A percentile compares a stretch with the other conserved stretches of the same genome.
Evolutionary conservation across 2,888 invertebrate genomes (phyloP).

Genomic region (Aethes cnicana): DNA sequence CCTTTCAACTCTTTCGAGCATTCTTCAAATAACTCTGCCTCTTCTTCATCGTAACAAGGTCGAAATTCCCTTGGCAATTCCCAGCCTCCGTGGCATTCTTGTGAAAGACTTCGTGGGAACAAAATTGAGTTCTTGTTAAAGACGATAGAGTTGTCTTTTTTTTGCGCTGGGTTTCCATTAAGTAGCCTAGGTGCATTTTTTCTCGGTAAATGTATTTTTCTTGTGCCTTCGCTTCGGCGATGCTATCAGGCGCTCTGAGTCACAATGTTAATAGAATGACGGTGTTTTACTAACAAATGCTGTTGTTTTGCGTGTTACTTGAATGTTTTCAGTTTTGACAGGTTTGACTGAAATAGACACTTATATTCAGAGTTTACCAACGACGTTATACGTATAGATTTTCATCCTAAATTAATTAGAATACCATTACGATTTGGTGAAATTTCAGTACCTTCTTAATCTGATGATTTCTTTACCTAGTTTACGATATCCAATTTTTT

Average conservation of each 20-base stretch:
- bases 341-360: too few species aligned
- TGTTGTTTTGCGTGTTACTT: too few species aligned
- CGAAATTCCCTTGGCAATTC: not conserved
- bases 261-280: conserved; percentile 12
- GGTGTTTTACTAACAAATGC: conserved; percentile 15
- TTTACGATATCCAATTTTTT: too few species aligned
- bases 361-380: too few species aligned
- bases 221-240: conserved; percentile 1
- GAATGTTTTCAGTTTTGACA: too few species aligned
- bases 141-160: not conserved
- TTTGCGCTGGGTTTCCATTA: not conserved
- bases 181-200: conserved; percentile 19
- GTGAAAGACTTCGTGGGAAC: not conserved
- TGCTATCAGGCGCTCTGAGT: conserved; percentile 11
- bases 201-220: conserved; percentile 18
- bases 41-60: not conserved
- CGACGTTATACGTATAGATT: too few species aligned
- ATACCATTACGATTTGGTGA: too few species aligned
- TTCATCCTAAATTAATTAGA: too few species aligned
- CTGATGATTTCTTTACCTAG: too few species aligned
- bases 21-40: not conserved
- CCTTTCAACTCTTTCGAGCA: conserved; percentile 25
- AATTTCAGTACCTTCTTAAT: too few species aligned
- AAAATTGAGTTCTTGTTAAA: not conserved
- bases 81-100: not conserved